Evolutionary conservation across 2,888 invertebrate species (phyloP).

Genomic region (Cistogaster globosa): DNA sequence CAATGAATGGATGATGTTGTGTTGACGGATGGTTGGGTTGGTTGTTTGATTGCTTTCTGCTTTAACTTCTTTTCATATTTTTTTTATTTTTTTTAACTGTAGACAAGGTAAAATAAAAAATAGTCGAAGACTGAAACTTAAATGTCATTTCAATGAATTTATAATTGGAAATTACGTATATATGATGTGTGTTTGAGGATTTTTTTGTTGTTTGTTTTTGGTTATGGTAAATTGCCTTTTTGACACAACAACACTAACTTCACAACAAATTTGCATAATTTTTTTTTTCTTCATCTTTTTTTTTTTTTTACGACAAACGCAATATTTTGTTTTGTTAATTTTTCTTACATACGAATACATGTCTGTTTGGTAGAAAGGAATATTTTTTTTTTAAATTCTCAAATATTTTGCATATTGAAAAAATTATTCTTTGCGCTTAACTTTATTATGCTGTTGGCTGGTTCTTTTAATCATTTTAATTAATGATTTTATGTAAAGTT

Average conservation of each 20-base stretch:
- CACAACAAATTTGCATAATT: constrained; percentile 72
- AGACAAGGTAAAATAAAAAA: constrained; percentile 36
- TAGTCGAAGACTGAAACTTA: constrained; percentile 61
- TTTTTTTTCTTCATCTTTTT: constrained; percentile 21
- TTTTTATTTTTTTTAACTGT: constrained; percentile 10
- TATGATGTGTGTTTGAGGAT: constrained; percentile 40
- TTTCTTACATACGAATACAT: constrained; percentile 40
- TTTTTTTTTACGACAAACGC: constrained; percentile 50
- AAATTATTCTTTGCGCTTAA: constrained; percentile 15
- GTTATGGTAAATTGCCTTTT: constrained; percentile 72
- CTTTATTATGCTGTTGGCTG: constrained; percentile 21
- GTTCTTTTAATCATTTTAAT: constrained; percentile 74
- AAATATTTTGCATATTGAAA: constrained; percentile 72
- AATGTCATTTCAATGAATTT: constrained; percentile 76
- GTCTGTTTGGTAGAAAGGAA: constrained; percentile 19
- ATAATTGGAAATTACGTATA: constrained; percentile 74
- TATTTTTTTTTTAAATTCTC: constrained; percentile 2
- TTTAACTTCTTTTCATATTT: constrained; percentile 37
- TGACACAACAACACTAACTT: constrained; percentile 66
- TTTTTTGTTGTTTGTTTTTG: constrained; percentile 56
- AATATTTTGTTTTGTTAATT: constrained; percentile 58
- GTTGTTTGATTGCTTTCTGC: constrained; percentile 62
- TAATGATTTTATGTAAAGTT: constrained; percentile 80
- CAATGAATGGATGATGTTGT: constrained; percentile 40
- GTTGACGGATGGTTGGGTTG: constrained; percentile 66